These are phyloP conservation scores for Megamerina dolium DNA, from an alignment of 2,888 invertebrate genomes.

Conservation along the genomic window DNA sequence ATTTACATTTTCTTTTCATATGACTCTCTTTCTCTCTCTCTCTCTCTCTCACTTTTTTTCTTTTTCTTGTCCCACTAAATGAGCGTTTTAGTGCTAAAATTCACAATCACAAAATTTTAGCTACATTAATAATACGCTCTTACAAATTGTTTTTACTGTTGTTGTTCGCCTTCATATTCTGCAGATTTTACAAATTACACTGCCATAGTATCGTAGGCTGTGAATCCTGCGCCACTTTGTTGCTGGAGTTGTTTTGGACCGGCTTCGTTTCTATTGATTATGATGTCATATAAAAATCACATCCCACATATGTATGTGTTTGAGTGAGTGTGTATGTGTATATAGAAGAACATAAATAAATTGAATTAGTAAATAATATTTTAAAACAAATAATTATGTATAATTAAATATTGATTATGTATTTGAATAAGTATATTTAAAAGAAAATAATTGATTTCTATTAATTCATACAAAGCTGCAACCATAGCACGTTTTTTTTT, in stretches of 20 bases:
- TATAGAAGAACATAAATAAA: no score
- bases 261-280: conserved; percentile 96
- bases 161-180: no score
- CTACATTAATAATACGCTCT: no score
- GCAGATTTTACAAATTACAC: conserved; percentile 78
- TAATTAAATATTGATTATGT: background rate
- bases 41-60: background rate
- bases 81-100: no score
- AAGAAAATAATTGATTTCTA: background rate
- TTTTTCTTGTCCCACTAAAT: background rate
- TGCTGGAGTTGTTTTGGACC: conserved; percentile 69
- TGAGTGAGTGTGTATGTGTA: background rate
- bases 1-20: conserved; percentile 1
- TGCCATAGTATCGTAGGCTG: conserved; percentile 99
- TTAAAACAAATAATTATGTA: background rate
- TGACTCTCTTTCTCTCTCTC: background rate
- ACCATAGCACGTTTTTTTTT: background rate
- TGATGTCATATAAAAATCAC: no score
- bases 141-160: conserved; percentile 1
- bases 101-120: no score
- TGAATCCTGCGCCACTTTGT: conserved; percentile 75
- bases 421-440: background rate
- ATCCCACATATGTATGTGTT: background rate
- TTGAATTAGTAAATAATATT: no score
- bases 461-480: background rate